A percentile compares a stretch with the other conserved stretches of the same genome.
Conservation (phyloP, 1,140 invertebrate species). For the Wasmannia auropunctata region DNA sequence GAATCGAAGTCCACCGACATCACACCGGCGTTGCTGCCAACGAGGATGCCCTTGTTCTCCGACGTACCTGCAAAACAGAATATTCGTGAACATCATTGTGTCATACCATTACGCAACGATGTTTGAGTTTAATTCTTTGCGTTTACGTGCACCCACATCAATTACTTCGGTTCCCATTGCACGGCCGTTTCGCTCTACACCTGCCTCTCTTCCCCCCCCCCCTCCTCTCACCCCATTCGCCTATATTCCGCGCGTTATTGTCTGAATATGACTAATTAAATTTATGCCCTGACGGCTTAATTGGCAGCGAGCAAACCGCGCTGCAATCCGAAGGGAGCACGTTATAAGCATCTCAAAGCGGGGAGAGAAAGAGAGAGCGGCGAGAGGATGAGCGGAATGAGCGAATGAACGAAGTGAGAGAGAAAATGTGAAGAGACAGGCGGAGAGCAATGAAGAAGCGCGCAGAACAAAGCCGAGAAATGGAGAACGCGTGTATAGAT, state of each 20-base stretch:
- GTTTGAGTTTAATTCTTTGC: not conserved
- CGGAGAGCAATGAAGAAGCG: slow-evolving; percentile 17
- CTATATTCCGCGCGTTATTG: not conserved
- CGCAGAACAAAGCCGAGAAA: slow-evolving; percentile 24
- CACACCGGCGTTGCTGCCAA: slow-evolving; percentile 97
- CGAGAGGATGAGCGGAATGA: not conserved
- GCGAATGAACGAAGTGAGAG: too few species aligned
- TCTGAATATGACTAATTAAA: slow-evolving; percentile 75
- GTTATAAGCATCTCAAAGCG: slow-evolving; percentile 13
- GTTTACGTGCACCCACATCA: not conserved
- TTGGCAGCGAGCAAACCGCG: slow-evolving; percentile 37
- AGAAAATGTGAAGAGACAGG: not conserved
- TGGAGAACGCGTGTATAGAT: slow-evolving; percentile 12
- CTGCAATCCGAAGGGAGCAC: slow-evolving; percentile 3
- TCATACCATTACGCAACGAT: not conserved
- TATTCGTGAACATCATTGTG: not conserved
- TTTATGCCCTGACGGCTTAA: slow-evolving; percentile 72
- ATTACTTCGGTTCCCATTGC: slow-evolving; percentile 10
- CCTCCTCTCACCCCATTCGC: not conserved
- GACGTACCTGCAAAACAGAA: slow-evolving; percentile 87
- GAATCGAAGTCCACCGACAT: slow-evolving; percentile 98
- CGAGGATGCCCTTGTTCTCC: slow-evolving; percentile 91
- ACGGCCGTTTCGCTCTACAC: not conserved
- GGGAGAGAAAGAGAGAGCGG: not conserved
- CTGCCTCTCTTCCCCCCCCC: not conserved